Conservation (phyloP, 2,797 vertebrate species). For the Petrocephalus schoutedeni region DNA sequence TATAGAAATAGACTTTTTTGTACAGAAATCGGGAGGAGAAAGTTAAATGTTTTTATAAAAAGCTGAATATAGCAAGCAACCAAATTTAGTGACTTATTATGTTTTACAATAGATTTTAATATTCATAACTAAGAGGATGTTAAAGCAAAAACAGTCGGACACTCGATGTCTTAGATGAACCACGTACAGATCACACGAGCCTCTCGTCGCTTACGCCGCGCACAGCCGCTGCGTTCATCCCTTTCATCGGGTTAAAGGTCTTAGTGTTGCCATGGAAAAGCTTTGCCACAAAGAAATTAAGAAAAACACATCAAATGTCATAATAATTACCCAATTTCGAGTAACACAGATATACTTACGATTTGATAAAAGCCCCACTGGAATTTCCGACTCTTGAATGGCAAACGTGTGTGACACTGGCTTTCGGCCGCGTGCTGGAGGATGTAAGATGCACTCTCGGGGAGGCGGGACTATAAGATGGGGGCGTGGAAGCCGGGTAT, state of each 20-base stretch:
- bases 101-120: constrained; percentile 20
- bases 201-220: constrained; percentile 16
- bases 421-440: neutral
- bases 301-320: neutral
- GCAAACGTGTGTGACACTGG: neutral
- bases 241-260: constrained; percentile 13
- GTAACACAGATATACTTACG: neutral
- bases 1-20: constrained; percentile 77
- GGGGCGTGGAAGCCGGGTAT: neutral
- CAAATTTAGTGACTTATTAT: constrained; percentile 36
- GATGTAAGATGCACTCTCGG: neutral
- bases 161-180: constrained; percentile 23
- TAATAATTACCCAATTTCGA: neutral
- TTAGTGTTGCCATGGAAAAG: constrained; percentile 36
- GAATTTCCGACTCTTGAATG: neutral
- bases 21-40: constrained; percentile 65
- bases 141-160: constrained; percentile 29
- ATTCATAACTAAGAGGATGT: constrained; percentile 22
- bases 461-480: neutral
- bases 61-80: constrained; percentile 41
- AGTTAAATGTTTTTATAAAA: constrained; percentile 48
- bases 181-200: constrained; percentile 22
- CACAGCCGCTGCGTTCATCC: neutral
- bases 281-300: constrained; percentile 21
- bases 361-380: neutral